Percentiles rank a stretch among this genome's conserved stretches.
These are phyloP conservation scores for Eupsilia transversa DNA, from an alignment of 2,888 invertebrate genomes.

Conservation along the genomic window DNA sequence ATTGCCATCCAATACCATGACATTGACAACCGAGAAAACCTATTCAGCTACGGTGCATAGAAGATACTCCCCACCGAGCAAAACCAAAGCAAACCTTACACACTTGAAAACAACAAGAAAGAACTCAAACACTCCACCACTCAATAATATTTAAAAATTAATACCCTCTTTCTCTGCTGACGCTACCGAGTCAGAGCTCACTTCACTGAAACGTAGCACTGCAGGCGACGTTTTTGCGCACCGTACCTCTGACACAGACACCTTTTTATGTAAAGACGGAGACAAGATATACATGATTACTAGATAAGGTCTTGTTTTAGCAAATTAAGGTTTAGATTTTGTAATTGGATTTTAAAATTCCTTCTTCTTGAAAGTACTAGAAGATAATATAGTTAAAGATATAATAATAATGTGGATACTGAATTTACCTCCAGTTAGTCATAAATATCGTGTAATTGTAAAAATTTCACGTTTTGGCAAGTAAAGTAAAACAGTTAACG, in stretches of 20 bases:
- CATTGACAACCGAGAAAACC: neutral
- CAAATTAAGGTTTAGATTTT: slow-evolving; percentile 15
- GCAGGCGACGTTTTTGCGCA: slow-evolving; percentile 86
- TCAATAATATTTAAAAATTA: slow-evolving; percentile 36
- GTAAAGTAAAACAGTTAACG: neutral
- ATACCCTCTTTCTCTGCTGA: slow-evolving; percentile 60
- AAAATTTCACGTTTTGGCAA: neutral
- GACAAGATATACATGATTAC: slow-evolving; percentile 35
- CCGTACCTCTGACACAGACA: slow-evolving; percentile 86
- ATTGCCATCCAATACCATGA: no score
- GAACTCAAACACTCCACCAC: neutral
- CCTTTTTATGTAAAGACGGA: slow-evolving; percentile 82
- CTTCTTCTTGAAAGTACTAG: neutral
- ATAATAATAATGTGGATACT: neutral
- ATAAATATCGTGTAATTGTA: no score
- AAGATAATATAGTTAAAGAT: neutral
- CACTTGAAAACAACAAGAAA: neutral
- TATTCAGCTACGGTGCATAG: neutral
- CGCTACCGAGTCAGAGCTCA: slow-evolving; percentile 78
- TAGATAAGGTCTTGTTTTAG: slow-evolving; percentile 35
- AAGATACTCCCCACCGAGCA: neutral
- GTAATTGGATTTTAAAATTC: slow-evolving; percentile 1
- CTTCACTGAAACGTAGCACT: slow-evolving; percentile 81
- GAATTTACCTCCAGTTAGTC: neutral
- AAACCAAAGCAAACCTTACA: neutral